Evolutionary conservation across 92 coral and sea anemone species (phyloP).

Genomic region (Isaurus tuberculatus): DNA sequence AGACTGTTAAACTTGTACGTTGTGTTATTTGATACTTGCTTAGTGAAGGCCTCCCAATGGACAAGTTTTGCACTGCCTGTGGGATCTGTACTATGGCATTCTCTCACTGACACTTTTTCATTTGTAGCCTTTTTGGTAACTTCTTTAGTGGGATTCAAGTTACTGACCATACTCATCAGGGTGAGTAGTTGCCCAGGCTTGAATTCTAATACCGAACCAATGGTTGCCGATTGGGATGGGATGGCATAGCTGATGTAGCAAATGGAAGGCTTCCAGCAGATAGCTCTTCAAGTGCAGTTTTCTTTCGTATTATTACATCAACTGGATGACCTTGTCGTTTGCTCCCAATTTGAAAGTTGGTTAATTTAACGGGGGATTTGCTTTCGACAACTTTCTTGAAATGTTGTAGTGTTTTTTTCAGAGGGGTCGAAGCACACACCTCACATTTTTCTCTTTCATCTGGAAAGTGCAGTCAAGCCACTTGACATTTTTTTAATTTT

Average conservation of each 20-base stretch:
- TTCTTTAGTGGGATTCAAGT: conserved; percentile 30
- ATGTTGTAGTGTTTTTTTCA: too few relatives aligned
- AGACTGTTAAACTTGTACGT: conserved; percentile 47
- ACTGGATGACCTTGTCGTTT: background rate
- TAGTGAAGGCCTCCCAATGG: conserved; percentile 50
- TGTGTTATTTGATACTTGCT: too few relatives aligned
- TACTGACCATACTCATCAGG: conserved; percentile 24
- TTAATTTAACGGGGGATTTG: too few relatives aligned
- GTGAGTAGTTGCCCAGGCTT: conserved; percentile 40
- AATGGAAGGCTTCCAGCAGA: background rate
- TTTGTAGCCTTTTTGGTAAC: conserved; percentile 36
- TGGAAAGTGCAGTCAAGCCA: too few relatives aligned
- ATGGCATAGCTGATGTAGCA: too few relatives aligned
- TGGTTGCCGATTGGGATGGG: too few relatives aligned
- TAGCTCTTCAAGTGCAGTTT: background rate
- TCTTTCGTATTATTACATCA: background rate
- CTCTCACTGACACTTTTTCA: conserved; percentile 26
- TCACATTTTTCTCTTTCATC: too few relatives aligned
- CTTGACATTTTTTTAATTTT: too few relatives aligned
- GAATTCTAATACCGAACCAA: conserved; percentile 38
- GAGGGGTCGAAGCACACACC: too few relatives aligned
- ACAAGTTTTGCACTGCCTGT: conserved; percentile 52
- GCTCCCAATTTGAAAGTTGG: background rate
- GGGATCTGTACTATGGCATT: conserved; percentile 57
- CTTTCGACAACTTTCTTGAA: too few relatives aligned